Percentiles rank a stretch among this genome's conserved stretches.
Evolutionary conservation across 2,113 vertebrate genomes (phyloP).

Genomic region (Gracilinanus agilis): DNA sequence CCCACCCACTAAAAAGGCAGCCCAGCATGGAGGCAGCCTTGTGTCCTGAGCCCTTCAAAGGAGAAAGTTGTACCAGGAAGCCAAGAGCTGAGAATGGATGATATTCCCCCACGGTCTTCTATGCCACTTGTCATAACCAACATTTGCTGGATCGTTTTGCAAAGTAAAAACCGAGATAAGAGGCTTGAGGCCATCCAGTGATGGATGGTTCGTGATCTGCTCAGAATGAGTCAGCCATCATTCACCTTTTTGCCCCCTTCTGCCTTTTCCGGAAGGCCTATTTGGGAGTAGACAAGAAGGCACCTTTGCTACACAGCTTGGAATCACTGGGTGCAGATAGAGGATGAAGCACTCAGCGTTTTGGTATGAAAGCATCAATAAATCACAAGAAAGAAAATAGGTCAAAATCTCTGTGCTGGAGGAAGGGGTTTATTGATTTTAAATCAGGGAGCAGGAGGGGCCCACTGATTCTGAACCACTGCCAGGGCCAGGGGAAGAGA

Average conservation of each 20-base stretch:
- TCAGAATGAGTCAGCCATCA: background rate
- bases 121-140: constrained; percentile 46
- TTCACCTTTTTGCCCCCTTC: constrained; percentile 30
- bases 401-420: background rate
- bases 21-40: background rate
- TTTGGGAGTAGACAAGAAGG: background rate
- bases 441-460: too few relatives aligned
- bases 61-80: constrained; percentile 35
- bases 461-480: too few relatives aligned
- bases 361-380: constrained; percentile 32
- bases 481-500: background rate
- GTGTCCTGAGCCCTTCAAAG: constrained; percentile 37
- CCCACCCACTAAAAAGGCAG: constrained; percentile 11
- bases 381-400: constrained; percentile 16
- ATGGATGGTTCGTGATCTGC: constrained; percentile 29
- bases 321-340: constrained; percentile 6
- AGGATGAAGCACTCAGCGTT: background rate
- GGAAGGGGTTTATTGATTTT: background rate
- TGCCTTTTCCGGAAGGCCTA: constrained; percentile 21
- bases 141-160: constrained; percentile 29
- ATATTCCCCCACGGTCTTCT: constrained; percentile 13
- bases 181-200: constrained; percentile 40
- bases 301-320: background rate
- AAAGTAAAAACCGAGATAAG: constrained; percentile 38
- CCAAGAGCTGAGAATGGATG: constrained; percentile 44